These are phyloP conservation scores for Eumacrocentrus americanus DNA, from an alignment of 2,888 invertebrate species.

Conservation along the genomic window DNA sequence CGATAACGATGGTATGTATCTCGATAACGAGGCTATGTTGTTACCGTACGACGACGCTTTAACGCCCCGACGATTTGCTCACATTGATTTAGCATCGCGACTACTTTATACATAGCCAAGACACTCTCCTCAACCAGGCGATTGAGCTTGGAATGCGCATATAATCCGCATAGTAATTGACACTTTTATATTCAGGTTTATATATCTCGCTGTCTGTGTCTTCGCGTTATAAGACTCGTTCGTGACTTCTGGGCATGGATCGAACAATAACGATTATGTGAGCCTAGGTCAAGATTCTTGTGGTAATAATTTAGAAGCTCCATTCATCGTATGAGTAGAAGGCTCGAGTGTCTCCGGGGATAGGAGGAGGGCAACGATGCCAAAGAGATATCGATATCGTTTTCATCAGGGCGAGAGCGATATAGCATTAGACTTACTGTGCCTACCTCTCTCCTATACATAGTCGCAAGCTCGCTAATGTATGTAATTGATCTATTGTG, in stretches of 20 bases:
- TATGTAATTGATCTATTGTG: constrained; percentile 61
- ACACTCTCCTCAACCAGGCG: not conserved
- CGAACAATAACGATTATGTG: constrained; percentile 4
- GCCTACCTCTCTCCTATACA: not conserved
- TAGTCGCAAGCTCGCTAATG: constrained; percentile 47
- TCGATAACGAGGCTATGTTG: constrained; percentile 26
- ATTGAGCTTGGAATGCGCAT: constrained; percentile 16
- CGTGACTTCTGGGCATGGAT: not conserved
- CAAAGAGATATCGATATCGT: constrained; percentile 28
- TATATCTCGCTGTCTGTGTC: too few relatives aligned
- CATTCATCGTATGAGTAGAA: constrained; percentile 40
- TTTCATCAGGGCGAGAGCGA: constrained; percentile 24
- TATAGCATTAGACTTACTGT: not conserved
- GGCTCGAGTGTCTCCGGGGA: constrained; percentile 27
- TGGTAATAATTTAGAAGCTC: constrained; percentile 45
- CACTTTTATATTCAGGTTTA: too few relatives aligned
- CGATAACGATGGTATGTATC: constrained; percentile 24
- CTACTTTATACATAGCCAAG: constrained; percentile 4
- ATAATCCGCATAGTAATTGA: too few relatives aligned
- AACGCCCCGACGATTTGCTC: constrained; percentile 18
- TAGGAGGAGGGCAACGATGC: constrained; percentile 18
- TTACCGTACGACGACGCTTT: constrained; percentile 4
- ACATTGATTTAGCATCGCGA: constrained; percentile 20
- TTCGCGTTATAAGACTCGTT: too few relatives aligned
- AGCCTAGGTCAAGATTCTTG: constrained; percentile 44